phyloP scores from a whole-genome alignment of 2,113 vertebrate species.

The Symphodus melops region DNA sequence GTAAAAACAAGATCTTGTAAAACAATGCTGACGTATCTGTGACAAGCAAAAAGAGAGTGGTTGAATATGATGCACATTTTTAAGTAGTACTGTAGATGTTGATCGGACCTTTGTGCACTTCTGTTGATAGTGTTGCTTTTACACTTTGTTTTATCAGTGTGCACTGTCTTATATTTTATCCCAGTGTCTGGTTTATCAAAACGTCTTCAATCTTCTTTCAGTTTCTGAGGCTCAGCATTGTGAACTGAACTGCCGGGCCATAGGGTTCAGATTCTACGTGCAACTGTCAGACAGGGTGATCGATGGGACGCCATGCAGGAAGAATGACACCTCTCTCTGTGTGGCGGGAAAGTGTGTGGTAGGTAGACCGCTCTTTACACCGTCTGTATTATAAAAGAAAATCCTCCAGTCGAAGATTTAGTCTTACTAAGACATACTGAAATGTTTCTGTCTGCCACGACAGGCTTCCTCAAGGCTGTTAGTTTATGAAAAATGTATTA shows the following conservation, averaged over 20 bases:
- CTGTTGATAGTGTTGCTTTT: neutral
- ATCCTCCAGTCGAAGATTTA: neutral
- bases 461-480: neutral
- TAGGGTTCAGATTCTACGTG: slow-evolving; percentile 95
- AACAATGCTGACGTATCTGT: no score
- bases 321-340: slow-evolving; percentile 87
- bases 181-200: neutral
- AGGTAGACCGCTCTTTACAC: slow-evolving; percentile 80
- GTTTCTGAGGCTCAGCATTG: slow-evolving; percentile 89
- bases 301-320: slow-evolving; percentile 92
- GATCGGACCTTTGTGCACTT: neutral
- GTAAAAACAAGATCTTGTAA: no score
- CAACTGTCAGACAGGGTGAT: slow-evolving; percentile 89
- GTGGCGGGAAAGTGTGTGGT: slow-evolving; percentile 93
- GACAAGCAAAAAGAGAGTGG: no score
- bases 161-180: neutral
- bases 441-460: neutral
- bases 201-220: slow-evolving; percentile 51
- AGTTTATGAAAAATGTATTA: neutral
- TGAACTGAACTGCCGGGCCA: slow-evolving; percentile 92
- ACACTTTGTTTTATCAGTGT: neutral
- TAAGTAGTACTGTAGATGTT: no score
- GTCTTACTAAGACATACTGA: neutral
- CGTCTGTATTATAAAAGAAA: neutral
- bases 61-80: no score